A percentile compares a stretch with the other conserved stretches of the same genome.
phyloP scores from a whole-genome alignment of 2,113 vertebrate species.

The Pithys albifrons region DNA sequence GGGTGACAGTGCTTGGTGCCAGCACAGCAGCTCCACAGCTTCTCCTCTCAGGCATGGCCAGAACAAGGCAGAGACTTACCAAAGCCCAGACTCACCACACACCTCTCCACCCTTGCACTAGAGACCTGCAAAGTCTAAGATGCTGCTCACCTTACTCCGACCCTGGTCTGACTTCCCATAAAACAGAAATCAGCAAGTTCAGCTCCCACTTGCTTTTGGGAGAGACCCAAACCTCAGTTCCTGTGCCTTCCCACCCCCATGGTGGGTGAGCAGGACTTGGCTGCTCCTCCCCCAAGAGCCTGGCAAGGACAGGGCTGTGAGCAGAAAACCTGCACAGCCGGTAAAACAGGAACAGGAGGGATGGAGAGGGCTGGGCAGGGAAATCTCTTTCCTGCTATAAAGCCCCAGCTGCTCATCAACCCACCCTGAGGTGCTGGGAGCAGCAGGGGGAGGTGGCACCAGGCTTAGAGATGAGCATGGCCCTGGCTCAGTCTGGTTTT shows the following conservation, averaged over 20 bases:
- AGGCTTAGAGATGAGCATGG: neutral
- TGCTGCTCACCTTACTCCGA: neutral
- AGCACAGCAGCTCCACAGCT: neutral
- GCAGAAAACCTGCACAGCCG: slow-evolving; percentile 19
- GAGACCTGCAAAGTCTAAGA: neutral
- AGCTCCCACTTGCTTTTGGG: neutral
- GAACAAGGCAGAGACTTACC: neutral
- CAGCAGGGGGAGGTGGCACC: neutral
- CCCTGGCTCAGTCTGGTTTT: neutral
- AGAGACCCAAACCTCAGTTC: neutral
- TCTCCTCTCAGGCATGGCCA: neutral
- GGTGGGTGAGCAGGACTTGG: neutral
- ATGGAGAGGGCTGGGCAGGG: neutral
- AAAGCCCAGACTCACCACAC: neutral
- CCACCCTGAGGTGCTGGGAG: neutral
- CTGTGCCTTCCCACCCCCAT: neutral
- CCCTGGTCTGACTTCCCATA: neutral
- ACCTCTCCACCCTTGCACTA: neutral
- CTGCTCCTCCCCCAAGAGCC: neutral
- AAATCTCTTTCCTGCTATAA: neutral
- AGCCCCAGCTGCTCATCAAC: neutral
- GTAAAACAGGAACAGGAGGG: neutral
- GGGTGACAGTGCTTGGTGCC: neutral
- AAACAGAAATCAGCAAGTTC: neutral
- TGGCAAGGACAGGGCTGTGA: neutral